A percentile compares a stretch with the other conserved stretches of the same genome.
Evolutionary conservation across 2,113 vertebrate genomes (phyloP).

Genomic region (Cottus gobio): DNA sequence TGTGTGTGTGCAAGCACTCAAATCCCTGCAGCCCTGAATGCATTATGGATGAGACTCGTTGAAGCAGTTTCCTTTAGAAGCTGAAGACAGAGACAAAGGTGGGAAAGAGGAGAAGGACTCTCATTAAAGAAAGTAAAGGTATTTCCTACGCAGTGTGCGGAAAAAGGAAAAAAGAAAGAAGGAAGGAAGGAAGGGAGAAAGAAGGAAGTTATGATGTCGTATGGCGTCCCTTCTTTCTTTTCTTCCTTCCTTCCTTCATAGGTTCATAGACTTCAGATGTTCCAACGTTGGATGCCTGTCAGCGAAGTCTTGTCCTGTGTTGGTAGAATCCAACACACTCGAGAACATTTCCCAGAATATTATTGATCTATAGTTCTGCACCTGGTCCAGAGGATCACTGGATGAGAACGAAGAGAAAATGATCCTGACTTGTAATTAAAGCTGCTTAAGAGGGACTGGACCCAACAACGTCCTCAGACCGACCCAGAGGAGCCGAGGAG

Average conservation of each 20-base stretch:
- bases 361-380: too few relatives aligned
- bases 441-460: background rate
- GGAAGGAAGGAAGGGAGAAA: too few relatives aligned
- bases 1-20: background rate
- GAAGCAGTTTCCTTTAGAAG: background rate
- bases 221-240: too few relatives aligned
- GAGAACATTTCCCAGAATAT: too few relatives aligned
- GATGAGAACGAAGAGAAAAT: background rate
- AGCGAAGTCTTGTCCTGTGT: too few relatives aligned
- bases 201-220: too few relatives aligned
- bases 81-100: background rate
- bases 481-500: conserved; percentile 6
- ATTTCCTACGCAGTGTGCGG: background rate
- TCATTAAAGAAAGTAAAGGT: background rate
- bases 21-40: conserved; percentile 20
- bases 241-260: too few relatives aligned
- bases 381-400: background rate
- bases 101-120: background rate
- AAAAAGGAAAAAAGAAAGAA: background rate
- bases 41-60: conserved; percentile 31
- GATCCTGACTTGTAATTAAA: too few relatives aligned
- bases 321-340: too few relatives aligned
- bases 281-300: too few relatives aligned
- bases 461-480: background rate
- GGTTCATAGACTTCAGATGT: too few relatives aligned